phyloP scores from a whole-genome alignment of 2,113 vertebrate species.

The Scopus umbretta region DNA sequence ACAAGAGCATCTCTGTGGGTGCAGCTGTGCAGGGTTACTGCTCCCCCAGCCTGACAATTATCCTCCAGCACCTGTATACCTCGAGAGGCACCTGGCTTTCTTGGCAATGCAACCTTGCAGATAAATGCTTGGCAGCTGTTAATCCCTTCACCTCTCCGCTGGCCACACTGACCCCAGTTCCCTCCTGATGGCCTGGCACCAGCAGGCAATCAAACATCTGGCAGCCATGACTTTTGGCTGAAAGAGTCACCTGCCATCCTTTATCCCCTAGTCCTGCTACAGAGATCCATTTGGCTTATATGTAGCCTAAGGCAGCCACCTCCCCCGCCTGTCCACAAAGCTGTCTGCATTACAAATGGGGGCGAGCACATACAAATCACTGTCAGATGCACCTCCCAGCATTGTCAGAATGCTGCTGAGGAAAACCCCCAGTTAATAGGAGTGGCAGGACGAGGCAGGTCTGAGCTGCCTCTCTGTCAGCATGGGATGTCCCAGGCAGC shows the following conservation, averaged over 20 bases:
- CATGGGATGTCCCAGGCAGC: neutral
- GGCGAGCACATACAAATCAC: neutral
- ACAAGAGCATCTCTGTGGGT: neutral
- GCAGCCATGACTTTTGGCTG: neutral
- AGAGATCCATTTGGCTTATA: neutral
- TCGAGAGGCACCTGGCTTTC: neutral
- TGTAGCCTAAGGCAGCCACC: neutral
- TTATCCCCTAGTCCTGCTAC: neutral
- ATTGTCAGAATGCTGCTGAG: neutral
- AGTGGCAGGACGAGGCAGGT: neutral
- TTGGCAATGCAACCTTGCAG: neutral
- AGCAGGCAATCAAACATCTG: neutral
- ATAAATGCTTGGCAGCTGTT: neutral
- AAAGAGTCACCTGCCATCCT: neutral
- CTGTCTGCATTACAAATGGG: neutral
- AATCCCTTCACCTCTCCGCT: neutral
- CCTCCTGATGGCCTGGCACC: neutral
- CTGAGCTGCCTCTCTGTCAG: neutral
- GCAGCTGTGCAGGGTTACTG: neutral
- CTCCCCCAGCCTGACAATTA: neutral
- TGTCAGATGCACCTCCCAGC: neutral
- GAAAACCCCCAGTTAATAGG: neutral
- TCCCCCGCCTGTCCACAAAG: neutral
- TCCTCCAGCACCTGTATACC: no score
- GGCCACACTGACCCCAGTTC: neutral